Evolutionary conservation across 1,140 invertebrate species (phyloP), one percentile per base, ranked within the genome.

Genomic region (Cyclina sinensis): DNA sequence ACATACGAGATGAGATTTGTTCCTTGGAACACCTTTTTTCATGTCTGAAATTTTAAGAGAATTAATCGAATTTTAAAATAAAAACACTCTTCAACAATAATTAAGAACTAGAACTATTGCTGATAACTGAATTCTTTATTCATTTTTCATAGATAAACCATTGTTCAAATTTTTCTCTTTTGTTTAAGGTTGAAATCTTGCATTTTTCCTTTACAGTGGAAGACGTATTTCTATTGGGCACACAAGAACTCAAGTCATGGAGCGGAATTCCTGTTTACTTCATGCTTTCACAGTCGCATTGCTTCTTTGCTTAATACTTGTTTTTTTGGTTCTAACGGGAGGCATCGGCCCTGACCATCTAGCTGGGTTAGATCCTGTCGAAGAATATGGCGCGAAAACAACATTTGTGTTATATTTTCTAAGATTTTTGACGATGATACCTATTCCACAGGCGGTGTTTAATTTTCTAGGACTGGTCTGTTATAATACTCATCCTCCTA

Each of bases 401-500:
- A 91, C 91, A 1, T 68, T 92, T 18, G 32, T 92, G 0, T 82
- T 94, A 48, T 93, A 93, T 68, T 39, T 87, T 7, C 30, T 92
- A 12, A 84, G 91, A 59, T 87, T 90, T 62, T 73, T 93, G 43
- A 89, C 91, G 3, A 62, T 94, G 4, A 57, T 92, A 32, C 91
- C 91, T 12, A 39, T 93, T 32, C 91, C 91, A 24, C 74, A 92
- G 62, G 89, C 90, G 24, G 79, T 94, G 27, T 91, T 89, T 59
- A 93, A 92, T 79, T 92, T 91, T 78, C 78, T 92, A 7, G 92
- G 91, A 78, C 95, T 99, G 43, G 97, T 98, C 43, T 96, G 98
- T 86, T 99, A 98, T 95, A 99, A 99, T 96, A 98, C 98, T 83
- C 99, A 99, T 95, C 98, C 98, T 43, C 98, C 98, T 90, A 98